A percentile compares a stretch with the other conserved stretches of the same genome.
Evolutionary conservation across 2,888 invertebrate species (phyloP).

Genomic region (Xanthorhoe designata): DNA sequence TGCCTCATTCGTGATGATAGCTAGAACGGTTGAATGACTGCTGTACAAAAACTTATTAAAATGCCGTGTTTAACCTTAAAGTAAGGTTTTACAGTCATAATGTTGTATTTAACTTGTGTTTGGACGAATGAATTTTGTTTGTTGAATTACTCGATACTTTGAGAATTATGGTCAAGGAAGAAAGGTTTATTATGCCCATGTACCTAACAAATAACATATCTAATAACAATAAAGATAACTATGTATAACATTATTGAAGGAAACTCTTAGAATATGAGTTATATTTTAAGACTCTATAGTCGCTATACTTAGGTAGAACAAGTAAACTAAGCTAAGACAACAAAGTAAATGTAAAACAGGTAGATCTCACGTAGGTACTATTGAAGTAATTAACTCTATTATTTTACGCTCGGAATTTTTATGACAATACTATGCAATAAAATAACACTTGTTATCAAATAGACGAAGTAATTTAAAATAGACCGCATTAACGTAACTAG

Average conservation of each 20-base stretch:
- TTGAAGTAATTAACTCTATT: constrained; percentile 14
- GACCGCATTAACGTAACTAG: constrained; percentile 45
- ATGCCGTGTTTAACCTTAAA: constrained; percentile 16
- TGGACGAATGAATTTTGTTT: background rate
- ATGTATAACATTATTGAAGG: too few species aligned
- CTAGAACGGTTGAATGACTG: constrained; percentile 35
- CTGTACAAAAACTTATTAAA: constrained; percentile 20
- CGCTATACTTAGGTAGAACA: too few species aligned
- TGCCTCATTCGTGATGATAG: constrained; percentile 37
- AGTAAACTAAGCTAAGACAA: too few species aligned
- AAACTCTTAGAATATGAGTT: too few species aligned
- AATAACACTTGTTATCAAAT: constrained; percentile 22
- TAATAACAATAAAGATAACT: too few species aligned
- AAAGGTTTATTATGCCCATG: too few species aligned
- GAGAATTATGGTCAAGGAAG: too few species aligned
- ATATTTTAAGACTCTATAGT: too few species aligned
- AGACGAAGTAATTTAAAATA: constrained; percentile 46
- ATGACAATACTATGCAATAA: constrained; percentile 14
- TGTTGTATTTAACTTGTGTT: background rate
- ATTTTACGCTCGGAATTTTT: constrained; percentile 24
- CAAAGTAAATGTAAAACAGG: background rate
- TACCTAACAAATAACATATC: too few species aligned
- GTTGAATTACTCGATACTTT: background rate
- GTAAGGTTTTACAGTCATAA: background rate
- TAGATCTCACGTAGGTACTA: constrained; percentile 3